A percentile compares a stretch with the other conserved stretches of the same genome.
Evolutionary conservation across 2,113 vertebrate species (phyloP).

Genomic region (Holacanthus passer): DNA sequence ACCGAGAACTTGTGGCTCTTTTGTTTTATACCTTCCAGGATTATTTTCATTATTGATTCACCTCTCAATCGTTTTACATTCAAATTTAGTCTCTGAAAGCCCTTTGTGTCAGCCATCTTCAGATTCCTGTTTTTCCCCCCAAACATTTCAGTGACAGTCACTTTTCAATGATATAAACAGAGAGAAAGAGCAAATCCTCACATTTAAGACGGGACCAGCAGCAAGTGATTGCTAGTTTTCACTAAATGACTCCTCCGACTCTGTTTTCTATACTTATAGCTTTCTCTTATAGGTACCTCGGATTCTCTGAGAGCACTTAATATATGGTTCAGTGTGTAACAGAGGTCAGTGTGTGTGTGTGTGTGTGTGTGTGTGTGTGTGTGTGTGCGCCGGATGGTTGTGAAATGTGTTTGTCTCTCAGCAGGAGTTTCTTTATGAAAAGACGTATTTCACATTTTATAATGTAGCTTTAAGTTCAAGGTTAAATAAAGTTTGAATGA

Average conservation of each 20-base stretch:
- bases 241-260: not conserved
- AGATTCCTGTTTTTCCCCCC: not conserved
- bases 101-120: too few species aligned
- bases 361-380: not conserved
- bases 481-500: too few species aligned
- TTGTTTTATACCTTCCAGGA: not conserved
- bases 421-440: not conserved
- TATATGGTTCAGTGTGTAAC: not conserved
- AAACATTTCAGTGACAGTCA: not conserved
- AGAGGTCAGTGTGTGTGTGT: not conserved
- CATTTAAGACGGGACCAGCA: not conserved
- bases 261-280: not conserved
- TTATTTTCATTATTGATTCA: not conserved
- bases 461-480: too few species aligned
- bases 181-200: not conserved
- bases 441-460: not conserved
- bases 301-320: not conserved
- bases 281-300: too few species aligned
- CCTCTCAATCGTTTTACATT: too few species aligned
- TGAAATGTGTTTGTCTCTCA: slow-evolving; percentile 5
- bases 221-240: not conserved
- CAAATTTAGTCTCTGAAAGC: not conserved
- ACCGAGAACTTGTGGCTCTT: not conserved
- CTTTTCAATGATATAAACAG: not conserved
- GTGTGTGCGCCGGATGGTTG: not conserved